Evolutionary conservation across 2,888 invertebrate species (phyloP).

Genomic region (Nephrotoma guestfalica): DNA sequence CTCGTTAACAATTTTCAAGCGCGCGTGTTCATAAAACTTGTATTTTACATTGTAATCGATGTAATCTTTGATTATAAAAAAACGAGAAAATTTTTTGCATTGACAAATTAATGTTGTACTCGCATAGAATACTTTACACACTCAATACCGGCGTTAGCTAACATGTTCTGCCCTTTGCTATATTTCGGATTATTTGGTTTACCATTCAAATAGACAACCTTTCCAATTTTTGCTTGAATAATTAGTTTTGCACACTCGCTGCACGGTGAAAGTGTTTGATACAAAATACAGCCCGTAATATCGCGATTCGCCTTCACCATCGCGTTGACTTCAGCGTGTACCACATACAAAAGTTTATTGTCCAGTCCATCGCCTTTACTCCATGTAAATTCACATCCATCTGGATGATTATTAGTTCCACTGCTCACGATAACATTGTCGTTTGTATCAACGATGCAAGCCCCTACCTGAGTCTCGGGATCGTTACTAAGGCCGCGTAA

Average conservation of each 20-base stretch:
- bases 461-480: conserved; percentile 72
- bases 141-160: too few relatives aligned
- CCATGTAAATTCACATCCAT: background rate
- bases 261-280: background rate
- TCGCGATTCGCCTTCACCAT: background rate
- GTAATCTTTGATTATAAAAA: background rate
- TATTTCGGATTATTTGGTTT: background rate
- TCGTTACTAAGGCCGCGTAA: conserved; percentile 57
- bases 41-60: too few relatives aligned
- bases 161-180: too few relatives aligned
- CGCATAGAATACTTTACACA: too few relatives aligned
- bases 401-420: conserved; percentile 82
- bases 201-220: background rate
- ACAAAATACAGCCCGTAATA: background rate
- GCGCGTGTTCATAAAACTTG: background rate
- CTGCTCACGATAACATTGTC: conserved; percentile 75
- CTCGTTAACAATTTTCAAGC: too few relatives aligned
- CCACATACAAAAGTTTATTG: background rate
- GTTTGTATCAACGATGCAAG: conserved; percentile 75
- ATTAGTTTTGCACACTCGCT: background rate
- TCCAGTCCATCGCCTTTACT: background rate
- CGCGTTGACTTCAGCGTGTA: background rate
- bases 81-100: too few relatives aligned
- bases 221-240: background rate
- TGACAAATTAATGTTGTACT: too few relatives aligned